Evolutionary conservation across 2,888 invertebrate species (phyloP), one percentile per base, ranked within the genome.

Genomic region (Dexiosoma caninum): DNA sequence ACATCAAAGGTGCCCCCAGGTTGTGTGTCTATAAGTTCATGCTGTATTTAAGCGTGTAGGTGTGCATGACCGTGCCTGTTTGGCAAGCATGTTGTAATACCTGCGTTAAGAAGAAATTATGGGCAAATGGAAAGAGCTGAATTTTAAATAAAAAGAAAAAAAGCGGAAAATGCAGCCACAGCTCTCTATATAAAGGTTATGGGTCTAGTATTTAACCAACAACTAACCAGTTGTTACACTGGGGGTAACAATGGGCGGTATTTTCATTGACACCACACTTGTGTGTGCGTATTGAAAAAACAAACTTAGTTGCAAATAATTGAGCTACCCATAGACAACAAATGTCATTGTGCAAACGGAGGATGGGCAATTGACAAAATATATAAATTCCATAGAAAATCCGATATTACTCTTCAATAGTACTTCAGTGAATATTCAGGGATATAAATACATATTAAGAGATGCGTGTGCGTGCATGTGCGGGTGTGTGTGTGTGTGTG

Each of bases 1-100:
- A 82, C 81, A 82, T 78, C 81, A 82, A 82, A 82, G 81, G 78
- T 82, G 78, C 75, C 75, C 46, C 71, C 60, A 62, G 81, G 71
- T 75, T 55, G 49, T 66, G 42, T 70, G 69, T 70, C 57, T 55
- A n/a, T 30, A 14, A 55, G 46, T 46, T 57, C n/a, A 37, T 37
- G 1, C 1, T 19, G 40, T 32, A n/a, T 37, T 35, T 32, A 30
- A 27, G 53, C 44, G 0, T 16, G 32, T 40, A 27, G 44, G 9
- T 51, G 60, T 19, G 19, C n/a, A n/a, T n/a, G n/a, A n/a, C n/a
- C n/a, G n/a, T n/a, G n/a, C n/a, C n/a, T n/a, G n/a, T 53, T 10
- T 57, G 30, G 37, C 40, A 37, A 32, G 9, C 16, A 23, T 44
- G 16, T 44, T n/a, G 7, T 27, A 59, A 55, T 74, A 67, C 67